A percentile compares a stretch with the other conserved stretches of the same genome.
Conservation (phyloP, 2,113 vertebrate genomes). For the Neodon shergylaensis region DNA sequence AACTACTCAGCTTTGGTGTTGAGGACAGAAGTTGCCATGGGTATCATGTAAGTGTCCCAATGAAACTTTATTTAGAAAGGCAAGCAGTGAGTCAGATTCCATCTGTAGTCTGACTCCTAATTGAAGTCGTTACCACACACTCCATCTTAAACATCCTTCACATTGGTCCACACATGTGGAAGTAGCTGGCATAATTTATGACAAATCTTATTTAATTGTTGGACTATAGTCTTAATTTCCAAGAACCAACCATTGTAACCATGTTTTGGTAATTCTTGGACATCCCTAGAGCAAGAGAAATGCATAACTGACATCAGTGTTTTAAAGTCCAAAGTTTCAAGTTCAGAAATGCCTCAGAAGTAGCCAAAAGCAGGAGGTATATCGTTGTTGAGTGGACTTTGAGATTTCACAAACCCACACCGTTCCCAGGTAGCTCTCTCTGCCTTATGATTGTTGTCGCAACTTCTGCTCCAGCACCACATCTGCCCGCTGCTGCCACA, state of each 20-base stretch:
- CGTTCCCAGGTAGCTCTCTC: not conserved
- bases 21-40: not conserved
- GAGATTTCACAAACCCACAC: not conserved
- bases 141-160: constrained; percentile 30
- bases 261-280: constrained; percentile 68
- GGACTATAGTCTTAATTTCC: constrained; percentile 67
- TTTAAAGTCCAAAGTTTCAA: constrained; percentile 67
- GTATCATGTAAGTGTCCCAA: not conserved
- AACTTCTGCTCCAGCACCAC: not conserved
- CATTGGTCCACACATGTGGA: not conserved
- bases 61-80: constrained; percentile 66
- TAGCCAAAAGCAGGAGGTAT: not conserved
- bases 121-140: not conserved
- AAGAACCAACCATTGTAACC: constrained; percentile 39
- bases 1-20: not conserved
- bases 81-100: not conserved
- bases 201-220: constrained; percentile 67
- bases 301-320: constrained; percentile 31
- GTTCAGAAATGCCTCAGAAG: constrained; percentile 49
- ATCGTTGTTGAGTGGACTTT: not conserved
- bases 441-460: not conserved
- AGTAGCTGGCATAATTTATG: constrained; percentile 30
- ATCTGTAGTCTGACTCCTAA: not conserved
- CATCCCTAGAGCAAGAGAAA: constrained; percentile 62
- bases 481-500: not conserved